Evolutionary conservation across 92 coral and sea anemone genomes (phyloP), one percentile per base, ranked within the genome.

Genomic region (Parazoanthus swiftii): DNA sequence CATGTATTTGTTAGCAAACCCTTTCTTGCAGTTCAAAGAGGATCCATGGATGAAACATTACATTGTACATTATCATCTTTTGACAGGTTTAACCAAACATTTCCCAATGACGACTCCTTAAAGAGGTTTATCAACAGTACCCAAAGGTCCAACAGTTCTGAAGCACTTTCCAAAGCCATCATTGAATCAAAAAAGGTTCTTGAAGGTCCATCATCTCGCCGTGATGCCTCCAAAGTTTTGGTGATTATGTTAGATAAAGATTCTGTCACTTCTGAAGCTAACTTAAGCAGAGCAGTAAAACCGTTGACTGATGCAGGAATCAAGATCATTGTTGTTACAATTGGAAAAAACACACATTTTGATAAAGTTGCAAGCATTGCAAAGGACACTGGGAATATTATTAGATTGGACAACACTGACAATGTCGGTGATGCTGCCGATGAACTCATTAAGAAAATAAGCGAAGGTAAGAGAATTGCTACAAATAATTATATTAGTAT

Each of bases 251-350:
- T 82, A 71, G 77, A 82, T 82, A 82, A 82, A 26, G 59, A 46
- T 48, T 67, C 86, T 82, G 86, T 75, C 33, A 26, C 76, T 4
- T 42, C 86, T 26, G 77, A 68, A 46, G n/a, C 39, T 16, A 36
- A 82, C 21, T 26, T 82, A 35, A 67, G 11, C 75, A 82, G 44
- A 66, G 77, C 65, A 5, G 23, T 82, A 37, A 68, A 43, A 68
- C 86, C 77, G 42, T 66, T 82, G 65, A 82, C 38, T 10, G 86
- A 82, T 8, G 86, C 86, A 26, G 63, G 86, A 25, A 82, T 68
- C 59, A 68, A 82, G 72, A 10, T 82, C 15, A 42, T 82, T 13
- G 86, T 82, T 29, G 86, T 82, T 21, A 42, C 76, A 10, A 67
- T 82, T 42, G 86, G 86, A 42, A 66, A 67, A 15, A 63, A 42